phyloP scores from a whole-genome alignment of 2,113 vertebrate genomes.

The Xyrauchen texanus region DNA sequence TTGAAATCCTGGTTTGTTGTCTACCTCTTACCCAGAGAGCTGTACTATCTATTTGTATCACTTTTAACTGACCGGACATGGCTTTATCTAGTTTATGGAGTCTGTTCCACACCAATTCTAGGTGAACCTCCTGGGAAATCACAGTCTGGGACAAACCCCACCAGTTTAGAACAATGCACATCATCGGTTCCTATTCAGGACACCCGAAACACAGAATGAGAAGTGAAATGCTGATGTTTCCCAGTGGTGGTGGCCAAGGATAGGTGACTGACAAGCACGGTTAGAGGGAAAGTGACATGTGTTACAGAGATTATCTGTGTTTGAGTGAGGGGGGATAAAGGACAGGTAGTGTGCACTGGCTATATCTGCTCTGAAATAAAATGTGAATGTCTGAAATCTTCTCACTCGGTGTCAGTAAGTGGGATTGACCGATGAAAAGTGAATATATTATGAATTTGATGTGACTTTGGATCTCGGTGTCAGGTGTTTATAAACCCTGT shows the following conservation, averaged over 20 bases:
- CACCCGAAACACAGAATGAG: background rate
- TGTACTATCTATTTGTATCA: background rate
- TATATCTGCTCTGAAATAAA: slow-evolving; percentile 4
- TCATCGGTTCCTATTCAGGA: background rate
- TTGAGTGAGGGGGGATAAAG: background rate
- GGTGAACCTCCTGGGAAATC: slow-evolving; percentile 12
- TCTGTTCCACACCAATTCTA: slow-evolving; percentile 11
- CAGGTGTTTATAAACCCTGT: background rate
- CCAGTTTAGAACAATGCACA: slow-evolving; percentile 10
- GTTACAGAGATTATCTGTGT: slow-evolving; percentile 16
- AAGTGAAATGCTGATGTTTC: slow-evolving; percentile 8
- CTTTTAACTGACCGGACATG: background rate
- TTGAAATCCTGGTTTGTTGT: background rate
- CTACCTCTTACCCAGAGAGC: background rate
- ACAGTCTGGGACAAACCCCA: too few species aligned
- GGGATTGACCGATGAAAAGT: background rate
- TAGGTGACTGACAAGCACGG: slow-evolving; percentile 3
- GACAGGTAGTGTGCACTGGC: background rate
- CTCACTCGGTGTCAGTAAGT: slow-evolving; percentile 14
- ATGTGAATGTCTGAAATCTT: slow-evolving; percentile 14
- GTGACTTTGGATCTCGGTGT: background rate
- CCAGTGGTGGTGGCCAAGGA: background rate
- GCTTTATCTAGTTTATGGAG: slow-evolving; percentile 23
- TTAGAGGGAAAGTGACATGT: slow-evolving; percentile 1
- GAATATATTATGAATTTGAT: background rate